Evolutionary conservation across 1,140 invertebrate species (phyloP).

Genomic region (Galendromus occidentalis): DNA sequence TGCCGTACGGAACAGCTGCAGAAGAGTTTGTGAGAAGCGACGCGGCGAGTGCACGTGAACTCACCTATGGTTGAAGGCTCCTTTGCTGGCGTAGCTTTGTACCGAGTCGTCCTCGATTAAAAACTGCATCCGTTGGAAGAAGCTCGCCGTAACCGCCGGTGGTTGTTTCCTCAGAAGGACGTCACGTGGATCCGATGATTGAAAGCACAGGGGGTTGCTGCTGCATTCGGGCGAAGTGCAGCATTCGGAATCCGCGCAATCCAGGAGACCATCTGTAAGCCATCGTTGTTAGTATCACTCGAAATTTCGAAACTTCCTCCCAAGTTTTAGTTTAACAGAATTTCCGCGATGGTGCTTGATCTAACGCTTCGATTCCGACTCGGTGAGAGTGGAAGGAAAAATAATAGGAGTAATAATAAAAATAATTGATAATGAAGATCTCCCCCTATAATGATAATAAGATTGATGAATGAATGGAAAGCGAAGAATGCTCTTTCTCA

Average conservation of each 20-base stretch:
- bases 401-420: too few relatives aligned
- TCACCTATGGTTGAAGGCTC: slow-evolving; percentile 95
- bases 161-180: slow-evolving; percentile 84
- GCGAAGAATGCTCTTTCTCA: too few relatives aligned
- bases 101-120: slow-evolving; percentile 94
- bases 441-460: too few relatives aligned
- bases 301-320: background rate
- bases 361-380: too few relatives aligned
- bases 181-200: slow-evolving; percentile 81
- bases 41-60: slow-evolving; percentile 24
- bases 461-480: too few relatives aligned
- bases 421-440: too few relatives aligned
- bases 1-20: too few relatives aligned
- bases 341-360: too few relatives aligned
- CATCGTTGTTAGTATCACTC: background rate
- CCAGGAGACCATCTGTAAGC: slow-evolving; percentile 70
- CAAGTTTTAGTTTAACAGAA: background rate
- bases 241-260: slow-evolving; percentile 90
- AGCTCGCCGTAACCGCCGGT: slow-evolving; percentile 82
- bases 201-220: slow-evolving; percentile 76
- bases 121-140: slow-evolving; percentile 94
- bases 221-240: slow-evolving; percentile 60
- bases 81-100: slow-evolving; percentile 87
- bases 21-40: too few relatives aligned
- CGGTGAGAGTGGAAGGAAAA: too few relatives aligned